Evolutionary conservation across 2,888 invertebrate genomes (phyloP).

Genomic region (Hemaris fuciformis): DNA sequence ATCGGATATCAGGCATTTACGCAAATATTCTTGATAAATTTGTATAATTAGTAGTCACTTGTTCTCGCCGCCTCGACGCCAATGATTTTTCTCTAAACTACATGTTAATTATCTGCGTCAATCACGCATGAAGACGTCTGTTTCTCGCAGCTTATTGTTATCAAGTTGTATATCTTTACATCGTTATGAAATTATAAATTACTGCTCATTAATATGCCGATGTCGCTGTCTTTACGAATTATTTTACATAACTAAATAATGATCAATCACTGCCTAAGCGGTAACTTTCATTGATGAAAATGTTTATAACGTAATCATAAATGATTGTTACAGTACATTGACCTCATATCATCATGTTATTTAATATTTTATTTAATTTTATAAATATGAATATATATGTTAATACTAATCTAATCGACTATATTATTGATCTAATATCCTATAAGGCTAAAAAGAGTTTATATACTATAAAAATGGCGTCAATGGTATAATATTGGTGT

Average conservation of each 20-base stretch:
- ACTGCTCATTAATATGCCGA: neutral
- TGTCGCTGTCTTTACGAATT: neutral
- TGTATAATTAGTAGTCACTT: neutral
- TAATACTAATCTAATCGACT: neutral
- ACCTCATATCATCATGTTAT: neutral
- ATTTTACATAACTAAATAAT: slow-evolving; percentile 1
- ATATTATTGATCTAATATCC: too few relatives aligned
- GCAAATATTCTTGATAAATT: neutral
- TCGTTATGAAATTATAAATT: neutral
- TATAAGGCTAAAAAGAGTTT: too few relatives aligned
- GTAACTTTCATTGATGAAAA: neutral
- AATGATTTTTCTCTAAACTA: slow-evolving; percentile 26
- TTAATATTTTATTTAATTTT: neutral
- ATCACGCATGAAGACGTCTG: slow-evolving; percentile 22
- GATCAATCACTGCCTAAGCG: neutral
- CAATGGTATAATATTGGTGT: neutral
- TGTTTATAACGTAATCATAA: slow-evolving; percentile 1
- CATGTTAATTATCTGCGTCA: slow-evolving; percentile 25
- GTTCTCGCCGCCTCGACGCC: neutral
- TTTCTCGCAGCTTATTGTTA: slow-evolving; percentile 1
- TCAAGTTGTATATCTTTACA: neutral
- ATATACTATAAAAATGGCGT: too few relatives aligned
- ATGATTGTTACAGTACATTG: neutral
- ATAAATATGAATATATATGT: neutral
- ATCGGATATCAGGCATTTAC: neutral